Evolutionary conservation across 2,888 invertebrate species (phyloP).

Genomic region (Mesoligia furuncula): DNA sequence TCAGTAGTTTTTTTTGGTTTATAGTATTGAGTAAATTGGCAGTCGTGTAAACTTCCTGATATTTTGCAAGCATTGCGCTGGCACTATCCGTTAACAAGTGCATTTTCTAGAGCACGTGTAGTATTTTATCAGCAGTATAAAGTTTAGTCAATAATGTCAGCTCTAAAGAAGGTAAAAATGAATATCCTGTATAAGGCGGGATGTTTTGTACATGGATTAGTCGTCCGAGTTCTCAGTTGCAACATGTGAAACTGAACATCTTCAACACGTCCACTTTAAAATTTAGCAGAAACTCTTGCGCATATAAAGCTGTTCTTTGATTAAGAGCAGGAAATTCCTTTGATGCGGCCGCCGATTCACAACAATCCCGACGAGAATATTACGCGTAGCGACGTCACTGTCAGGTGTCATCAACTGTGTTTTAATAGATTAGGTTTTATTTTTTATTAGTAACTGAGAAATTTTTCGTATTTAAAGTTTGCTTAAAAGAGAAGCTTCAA

Average conservation of each 20-base stretch:
- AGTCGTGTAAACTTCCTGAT: constrained; percentile 45
- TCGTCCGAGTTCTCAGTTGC: constrained; percentile 51
- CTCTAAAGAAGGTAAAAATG: constrained; percentile 36
- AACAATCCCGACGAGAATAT: constrained; percentile 85
- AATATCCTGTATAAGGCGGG: constrained; percentile 32
- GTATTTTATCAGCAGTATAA: constrained; percentile 27
- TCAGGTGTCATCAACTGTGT: constrained; percentile 71
- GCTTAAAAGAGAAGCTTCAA: not conserved
- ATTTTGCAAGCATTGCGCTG: constrained; percentile 30
- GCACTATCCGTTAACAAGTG: constrained; percentile 17
- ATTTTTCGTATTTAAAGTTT: not conserved
- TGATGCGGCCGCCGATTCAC: constrained; percentile 81
- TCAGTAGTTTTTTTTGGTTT: constrained; percentile 24
- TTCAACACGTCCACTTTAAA: constrained; percentile 72
- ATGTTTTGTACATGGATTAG: constrained; percentile 50
- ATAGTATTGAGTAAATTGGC: constrained; percentile 10
- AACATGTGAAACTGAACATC: constrained; percentile 73
- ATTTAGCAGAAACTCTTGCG: constrained; percentile 77
- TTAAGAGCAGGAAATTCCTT: constrained; percentile 87
- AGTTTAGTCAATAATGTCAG: constrained; percentile 47
- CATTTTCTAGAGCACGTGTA: constrained; percentile 25
- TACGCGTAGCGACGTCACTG: constrained; percentile 77
- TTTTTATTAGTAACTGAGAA: not conserved
- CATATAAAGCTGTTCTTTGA: constrained; percentile 81
- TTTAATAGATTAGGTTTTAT: not conserved